Evolutionary conservation across 2,797 vertebrate genomes (phyloP), one percentile per base, ranked within the genome.

Genomic region (Myiothlypis chrysogaster): DNA sequence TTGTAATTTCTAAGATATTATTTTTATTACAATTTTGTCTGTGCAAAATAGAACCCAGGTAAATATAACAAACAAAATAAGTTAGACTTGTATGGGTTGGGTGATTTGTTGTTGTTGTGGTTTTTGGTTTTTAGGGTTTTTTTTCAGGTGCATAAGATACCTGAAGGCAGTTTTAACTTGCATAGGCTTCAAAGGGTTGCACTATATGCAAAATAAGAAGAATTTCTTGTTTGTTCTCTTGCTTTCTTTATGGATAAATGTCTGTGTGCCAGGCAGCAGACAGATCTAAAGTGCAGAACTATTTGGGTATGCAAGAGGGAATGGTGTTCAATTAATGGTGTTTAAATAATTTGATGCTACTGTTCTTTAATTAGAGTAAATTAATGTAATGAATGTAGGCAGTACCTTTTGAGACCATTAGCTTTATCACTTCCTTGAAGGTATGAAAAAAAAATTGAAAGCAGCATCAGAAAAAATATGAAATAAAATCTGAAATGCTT

Each of bases 121-220:
- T 53, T 43, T 65, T 49, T 32, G 49, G 3, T 8, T 69, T 24
- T n/a, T n/a, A 3, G 6, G 1, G 7, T 23, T 34, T 46, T 34
- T 23, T 44, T 34, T 50, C 60, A 64, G 24, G 18, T 82, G 30
- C 44, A 9, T 64, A 83, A 81, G 41, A 43, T 43, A 68, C 83
- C 32, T 73, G 35, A 69, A 90, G 83, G 83, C 53, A 84, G 25
- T 89, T 95, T 90, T 92, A 69, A 28, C 47, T 90, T 89, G 56
- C 63, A 53, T 13, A 53, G 10, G 7, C 88, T 96, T 96, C 80
- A 95, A 87, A 94, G 69, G 69, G 34, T 47, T 94, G 14, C 84
- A 65, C 65, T 89, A 49, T 43, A 94, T 95, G 86, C 81, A 92
- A 94, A 95, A 70, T 84, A 92, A 91, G 91, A 89, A 86, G 92